Evolutionary conservation across 2,888 invertebrate species (phyloP), one percentile per base, ranked within the genome.

Genomic region (Ectobius pallidus): DNA sequence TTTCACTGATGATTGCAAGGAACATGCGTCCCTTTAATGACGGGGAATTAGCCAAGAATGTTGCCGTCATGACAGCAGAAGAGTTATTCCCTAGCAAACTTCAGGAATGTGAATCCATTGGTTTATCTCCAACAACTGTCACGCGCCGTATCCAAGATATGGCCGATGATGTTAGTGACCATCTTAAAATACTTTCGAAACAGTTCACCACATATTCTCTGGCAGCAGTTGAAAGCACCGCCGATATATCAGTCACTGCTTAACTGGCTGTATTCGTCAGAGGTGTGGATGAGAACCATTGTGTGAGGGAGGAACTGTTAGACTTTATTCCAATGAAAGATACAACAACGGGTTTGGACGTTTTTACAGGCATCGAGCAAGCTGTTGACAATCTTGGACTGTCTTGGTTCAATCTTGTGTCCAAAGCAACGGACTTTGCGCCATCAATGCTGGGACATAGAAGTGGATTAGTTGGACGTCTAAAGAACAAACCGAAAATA

Each of bases 51-150:
- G n/a, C n/a, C n/a, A n/a, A n/a, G n/a, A n/a, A n/a, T n/a, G n/a
- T n/a, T n/a, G n/a, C n/a, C n/a, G n/a, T n/a, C n/a, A n/a, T n/a
- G n/a, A n/a, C n/a, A n/a, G n/a, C n/a, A n/a, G n/a, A n/a, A n/a
- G n/a, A n/a, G n/a, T n/a, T n/a, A n/a, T n/a, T n/a, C n/a, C n/a
- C n/a, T n/a, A n/a, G n/a, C n/a, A n/a, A n/a, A n/a, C n/a, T n/a
- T n/a, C n/a, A n/a, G n/a, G n/a, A n/a, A n/a, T n/a, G n/a, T n/a
- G n/a, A n/a, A n/a, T n/a, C n/a, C n/a, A n/a, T n/a, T n/a, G n/a
- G n/a, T n/a, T n/a, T n/a, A n/a, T n/a, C n/a, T n/a, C 52, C 52
- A 52, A 52, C 20, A 52, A 52, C 20, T 52, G n/a, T 52, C n/a
- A 52, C 52, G 2, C 52, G 52, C 52, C 20, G 52, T 22, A 52